Evolutionary conservation across 2,113 vertebrate genomes (phyloP), one percentile per base, ranked within the genome.

Genomic region (Miniopterus natalensis): DNA sequence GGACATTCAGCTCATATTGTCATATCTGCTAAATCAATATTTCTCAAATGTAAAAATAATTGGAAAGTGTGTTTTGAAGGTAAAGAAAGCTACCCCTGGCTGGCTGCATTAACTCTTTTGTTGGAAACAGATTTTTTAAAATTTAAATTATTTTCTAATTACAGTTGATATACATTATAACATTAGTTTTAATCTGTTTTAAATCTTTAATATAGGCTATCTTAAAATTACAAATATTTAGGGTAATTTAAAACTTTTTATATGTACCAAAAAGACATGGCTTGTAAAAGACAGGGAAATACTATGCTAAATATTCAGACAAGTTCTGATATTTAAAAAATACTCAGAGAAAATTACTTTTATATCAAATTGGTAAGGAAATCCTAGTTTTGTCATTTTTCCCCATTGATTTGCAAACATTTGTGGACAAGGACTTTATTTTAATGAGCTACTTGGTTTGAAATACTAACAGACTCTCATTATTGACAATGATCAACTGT

Each of bases 181-280:
- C n/a, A 65, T 81, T 88, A 51, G 78, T 18, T 61, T 80, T 42
- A 80, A 40, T 77, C 45, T 71, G 5, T 45, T 91, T 79, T 61
- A 29, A 53, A 55, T 93, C 6, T 88, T 95, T 92, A 59, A 74
- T 75, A 80, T 66, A 83, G 29, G 84, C 90, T 77, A 59, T 68
- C 17, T 74, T 91, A 53, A 91, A 91, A 75, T 80, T 85, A 70
- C 17, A 78, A 78, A 83, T 18, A 84, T 73, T 83, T 61, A 78
- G 14, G 11, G 8, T 42, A 68, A 73, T 51, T 92, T 61, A n/a
- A 90, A 81, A 73, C 1, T 53, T n/a, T 77, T 66, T 68, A 40
- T 74, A 51, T 73, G 17, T 92, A 59, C 59, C 45, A 77, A 71
- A 83, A 40, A 17, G 8, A 0, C 25, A 53, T 49, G 27, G 29